A percentile compares a stretch with the other conserved stretches of the same genome.
These are phyloP conservation scores for Thrips palmi DNA, from an alignment of 1,140 invertebrate genomes.

Conservation along the genomic window DNA sequence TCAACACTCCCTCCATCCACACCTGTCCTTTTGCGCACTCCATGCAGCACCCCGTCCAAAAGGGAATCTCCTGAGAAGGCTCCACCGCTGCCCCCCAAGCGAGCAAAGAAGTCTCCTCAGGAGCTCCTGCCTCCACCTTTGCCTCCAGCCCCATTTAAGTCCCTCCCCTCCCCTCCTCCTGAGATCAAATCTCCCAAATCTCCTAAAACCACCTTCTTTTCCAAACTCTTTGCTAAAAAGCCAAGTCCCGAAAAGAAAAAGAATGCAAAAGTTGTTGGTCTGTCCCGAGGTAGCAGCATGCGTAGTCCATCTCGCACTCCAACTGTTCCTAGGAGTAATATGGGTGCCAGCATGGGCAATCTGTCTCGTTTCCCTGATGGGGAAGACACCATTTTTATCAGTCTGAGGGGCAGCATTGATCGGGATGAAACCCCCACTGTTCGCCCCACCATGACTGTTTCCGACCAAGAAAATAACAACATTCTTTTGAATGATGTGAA, in stretches of 20 bases:
- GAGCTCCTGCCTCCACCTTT: slow-evolving; percentile 4
- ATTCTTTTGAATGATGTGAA: slow-evolving; percentile 20
- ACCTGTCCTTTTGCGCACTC: neutral
- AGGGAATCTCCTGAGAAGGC: slow-evolving; percentile 36
- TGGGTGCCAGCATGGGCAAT: too few species aligned
- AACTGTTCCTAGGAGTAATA: too few species aligned
- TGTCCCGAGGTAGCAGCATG: too few species aligned
- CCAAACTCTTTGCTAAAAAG: neutral
- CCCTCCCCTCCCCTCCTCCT: slow-evolving; percentile 25
- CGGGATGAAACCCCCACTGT: too few species aligned
- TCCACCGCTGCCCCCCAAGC: slow-evolving; percentile 59
- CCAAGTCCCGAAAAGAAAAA: neutral
- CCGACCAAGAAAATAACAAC: neutral
- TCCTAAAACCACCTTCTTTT: too few species aligned
- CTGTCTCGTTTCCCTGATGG: too few species aligned
- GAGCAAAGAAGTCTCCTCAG: slow-evolving; percentile 38
- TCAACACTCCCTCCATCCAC: neutral
- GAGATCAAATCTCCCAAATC: too few species aligned
- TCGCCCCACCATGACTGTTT: too few species aligned
- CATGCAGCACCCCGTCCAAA: neutral
- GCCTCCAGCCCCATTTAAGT: slow-evolving; percentile 23
- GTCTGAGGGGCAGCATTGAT: too few species aligned
- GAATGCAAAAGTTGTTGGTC: too few species aligned
- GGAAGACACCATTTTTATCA: too few species aligned
- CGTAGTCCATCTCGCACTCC: too few species aligned